Evolutionary conservation across 2,113 vertebrate species (phyloP).

Genomic region (Chloropsis cyanopogon): DNA sequence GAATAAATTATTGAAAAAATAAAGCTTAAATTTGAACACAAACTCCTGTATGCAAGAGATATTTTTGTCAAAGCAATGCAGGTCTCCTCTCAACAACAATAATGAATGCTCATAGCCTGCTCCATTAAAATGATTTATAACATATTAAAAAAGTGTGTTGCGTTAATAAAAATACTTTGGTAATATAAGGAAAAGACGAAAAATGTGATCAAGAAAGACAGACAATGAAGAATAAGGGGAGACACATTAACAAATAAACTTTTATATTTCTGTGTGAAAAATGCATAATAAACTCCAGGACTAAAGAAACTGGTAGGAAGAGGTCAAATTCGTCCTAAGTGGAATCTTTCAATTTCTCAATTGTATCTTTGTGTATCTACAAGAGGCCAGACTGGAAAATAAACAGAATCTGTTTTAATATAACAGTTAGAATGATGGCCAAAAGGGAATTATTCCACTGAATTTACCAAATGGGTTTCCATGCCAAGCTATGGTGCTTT

Average conservation of each 20-base stretch:
- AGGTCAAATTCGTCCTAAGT: not conserved
- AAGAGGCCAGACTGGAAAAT: slow-evolving; percentile 7
- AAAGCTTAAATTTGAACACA: not conserved
- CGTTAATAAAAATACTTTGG: not conserved
- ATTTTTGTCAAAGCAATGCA: not conserved
- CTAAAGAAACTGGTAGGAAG: not conserved
- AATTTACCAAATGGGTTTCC: slow-evolving; percentile 34
- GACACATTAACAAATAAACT: not conserved
- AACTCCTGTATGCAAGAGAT: not conserved
- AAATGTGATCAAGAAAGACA: not conserved
- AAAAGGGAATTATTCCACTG: slow-evolving; percentile 38
- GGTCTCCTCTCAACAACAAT: not conserved
- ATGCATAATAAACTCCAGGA: not conserved
- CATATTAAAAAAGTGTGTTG: not conserved
- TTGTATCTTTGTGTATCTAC: not conserved
- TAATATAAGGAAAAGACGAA: not conserved
- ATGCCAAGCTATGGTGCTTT: not conserved
- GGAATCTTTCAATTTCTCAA: not conserved
- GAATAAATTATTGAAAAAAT: not conserved
- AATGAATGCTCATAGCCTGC: not conserved
- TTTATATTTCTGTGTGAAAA: not conserved
- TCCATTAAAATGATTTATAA: not conserved
- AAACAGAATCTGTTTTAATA: slow-evolving; percentile 14
- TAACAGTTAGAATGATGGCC: slow-evolving; percentile 12
- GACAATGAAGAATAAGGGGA: not conserved